Evolutionary conservation across 1,140 invertebrate genomes (phyloP).

Genomic region (Littorina saxatilis): DNA sequence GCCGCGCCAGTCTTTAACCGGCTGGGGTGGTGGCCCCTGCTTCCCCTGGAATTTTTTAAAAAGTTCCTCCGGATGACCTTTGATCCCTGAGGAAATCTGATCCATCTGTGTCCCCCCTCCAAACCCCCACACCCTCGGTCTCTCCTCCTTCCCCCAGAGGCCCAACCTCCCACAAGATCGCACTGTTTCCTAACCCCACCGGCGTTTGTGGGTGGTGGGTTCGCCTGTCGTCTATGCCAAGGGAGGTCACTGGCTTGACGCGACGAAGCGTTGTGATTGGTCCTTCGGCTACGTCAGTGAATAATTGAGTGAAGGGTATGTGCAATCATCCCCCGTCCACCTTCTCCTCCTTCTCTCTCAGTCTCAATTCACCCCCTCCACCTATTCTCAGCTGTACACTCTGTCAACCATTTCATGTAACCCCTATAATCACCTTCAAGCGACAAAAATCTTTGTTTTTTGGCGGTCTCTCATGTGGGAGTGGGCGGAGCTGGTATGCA

Average conservation of each 20-base stretch:
- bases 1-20: not conserved
- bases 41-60: constrained; percentile 50
- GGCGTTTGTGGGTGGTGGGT: not conserved
- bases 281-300: not conserved
- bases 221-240: not conserved
- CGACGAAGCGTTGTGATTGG: not conserved
- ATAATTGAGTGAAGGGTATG: constrained; percentile 11
- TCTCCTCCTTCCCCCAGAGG: not conserved
- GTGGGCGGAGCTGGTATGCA: not conserved
- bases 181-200: not conserved
- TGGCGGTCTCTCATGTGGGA: not conserved
- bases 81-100: constrained; percentile 48
- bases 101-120: constrained; percentile 22
- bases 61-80: constrained; percentile 52
- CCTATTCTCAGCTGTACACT: not conserved
- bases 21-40: constrained; percentile 38
- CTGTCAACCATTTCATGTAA: not conserved
- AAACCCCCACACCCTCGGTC: not conserved
- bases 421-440: not conserved
- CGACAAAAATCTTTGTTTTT: not conserved
- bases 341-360: not conserved
- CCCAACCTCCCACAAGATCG: not conserved
- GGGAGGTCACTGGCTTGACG: constrained; percentile 18
- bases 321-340: not conserved
- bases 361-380: not conserved